Evolutionary conservation across 2,888 invertebrate genomes (phyloP).

Genomic region (Sympetrum striolatum): DNA sequence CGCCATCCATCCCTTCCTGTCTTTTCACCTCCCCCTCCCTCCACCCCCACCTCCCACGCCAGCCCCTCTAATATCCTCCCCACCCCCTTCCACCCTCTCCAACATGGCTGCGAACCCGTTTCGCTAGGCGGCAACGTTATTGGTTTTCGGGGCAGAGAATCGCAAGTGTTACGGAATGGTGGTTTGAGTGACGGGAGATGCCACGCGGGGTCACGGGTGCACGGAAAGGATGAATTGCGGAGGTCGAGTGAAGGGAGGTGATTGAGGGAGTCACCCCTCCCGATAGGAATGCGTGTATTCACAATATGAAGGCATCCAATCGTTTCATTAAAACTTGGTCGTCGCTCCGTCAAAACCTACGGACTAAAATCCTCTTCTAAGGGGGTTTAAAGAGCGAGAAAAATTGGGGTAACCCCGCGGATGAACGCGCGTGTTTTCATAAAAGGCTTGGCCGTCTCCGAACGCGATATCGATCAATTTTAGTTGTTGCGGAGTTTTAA

Average conservation of each 20-base stretch:
- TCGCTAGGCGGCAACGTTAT: constrained; percentile 17
- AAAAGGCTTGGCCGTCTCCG: too few relatives aligned
- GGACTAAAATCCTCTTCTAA: too few relatives aligned
- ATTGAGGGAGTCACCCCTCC: not conserved
- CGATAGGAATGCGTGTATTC: not conserved
- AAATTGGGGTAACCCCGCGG: too few relatives aligned
- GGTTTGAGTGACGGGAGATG: constrained; percentile 37
- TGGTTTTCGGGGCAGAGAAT: constrained; percentile 23
- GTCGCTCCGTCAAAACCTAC: not conserved
- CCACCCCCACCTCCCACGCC: not conserved
- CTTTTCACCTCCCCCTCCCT: not conserved
- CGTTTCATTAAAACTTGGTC: not conserved
- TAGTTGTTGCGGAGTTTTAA: too few relatives aligned
- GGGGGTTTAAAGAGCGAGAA: too few relatives aligned
- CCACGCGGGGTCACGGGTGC: constrained; percentile 20
- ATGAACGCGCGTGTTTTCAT: too few relatives aligned
- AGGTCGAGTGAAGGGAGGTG: not conserved
- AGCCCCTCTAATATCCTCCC: not conserved
- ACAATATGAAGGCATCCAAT: not conserved
- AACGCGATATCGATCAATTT: too few relatives aligned
- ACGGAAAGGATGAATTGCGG: not conserved
- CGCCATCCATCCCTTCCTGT: not conserved
- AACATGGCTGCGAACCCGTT: constrained; percentile 26
- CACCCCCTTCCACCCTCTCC: not conserved
- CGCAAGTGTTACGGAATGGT: constrained; percentile 43